Conservation (phyloP, 2,113 vertebrate species). For the Anhinga anhinga region DNA sequence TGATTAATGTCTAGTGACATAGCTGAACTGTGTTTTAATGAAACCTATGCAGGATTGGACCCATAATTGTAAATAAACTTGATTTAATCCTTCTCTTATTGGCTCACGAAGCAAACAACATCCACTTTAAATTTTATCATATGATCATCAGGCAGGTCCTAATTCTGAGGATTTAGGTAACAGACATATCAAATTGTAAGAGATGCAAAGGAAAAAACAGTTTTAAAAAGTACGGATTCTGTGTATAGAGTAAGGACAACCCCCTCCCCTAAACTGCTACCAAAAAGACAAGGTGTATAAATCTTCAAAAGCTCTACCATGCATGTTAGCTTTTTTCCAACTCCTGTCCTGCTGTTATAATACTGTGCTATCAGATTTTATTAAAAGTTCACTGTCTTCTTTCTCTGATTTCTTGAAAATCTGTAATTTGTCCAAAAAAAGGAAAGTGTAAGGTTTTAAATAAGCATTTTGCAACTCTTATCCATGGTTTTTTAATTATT, state of each 20-base stretch:
- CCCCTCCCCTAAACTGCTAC: background rate
- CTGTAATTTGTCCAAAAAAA: background rate
- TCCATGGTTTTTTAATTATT: background rate
- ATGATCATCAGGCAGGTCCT: background rate
- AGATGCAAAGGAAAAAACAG: background rate
- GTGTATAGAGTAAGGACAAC: background rate
- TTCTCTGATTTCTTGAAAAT: background rate
- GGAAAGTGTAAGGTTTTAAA: background rate
- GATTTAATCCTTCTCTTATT: background rate
- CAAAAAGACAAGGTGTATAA: background rate
- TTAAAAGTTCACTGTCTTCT: rapidly evolving
- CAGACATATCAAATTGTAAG: background rate
- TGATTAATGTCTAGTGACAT: background rate
- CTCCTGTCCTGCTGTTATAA: background rate
- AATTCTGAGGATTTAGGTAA: background rate
- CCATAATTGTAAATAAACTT: background rate
- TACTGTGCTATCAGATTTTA: background rate
- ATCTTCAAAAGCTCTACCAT: background rate
- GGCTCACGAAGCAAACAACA: background rate
- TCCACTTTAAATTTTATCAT: background rate
- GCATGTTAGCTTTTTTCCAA: background rate
- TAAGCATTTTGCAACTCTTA: background rate
- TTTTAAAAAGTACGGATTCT: background rate
- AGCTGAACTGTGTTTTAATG: background rate
- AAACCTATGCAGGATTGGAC: background rate